A percentile compares a stretch with the other conserved stretches of the same genome.
phyloP scores from a whole-genome alignment of 2,888 invertebrate genomes.

The Caenorhabditis sp. region DNA sequence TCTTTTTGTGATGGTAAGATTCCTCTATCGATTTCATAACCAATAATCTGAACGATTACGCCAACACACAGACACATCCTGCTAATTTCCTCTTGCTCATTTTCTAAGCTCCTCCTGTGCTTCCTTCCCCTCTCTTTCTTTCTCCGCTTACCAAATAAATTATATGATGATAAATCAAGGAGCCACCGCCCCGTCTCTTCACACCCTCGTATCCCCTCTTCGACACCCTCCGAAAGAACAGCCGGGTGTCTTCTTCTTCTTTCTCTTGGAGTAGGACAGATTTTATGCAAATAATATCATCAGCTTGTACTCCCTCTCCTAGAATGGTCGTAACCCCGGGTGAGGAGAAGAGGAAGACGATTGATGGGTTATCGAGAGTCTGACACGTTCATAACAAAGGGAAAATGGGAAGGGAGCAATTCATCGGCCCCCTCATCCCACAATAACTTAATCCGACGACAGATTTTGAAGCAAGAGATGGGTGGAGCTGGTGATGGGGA shows the following conservation, averaged over 20 bases:
- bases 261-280: conserved; percentile 38
- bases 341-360: conserved; percentile 28
- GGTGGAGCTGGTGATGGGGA: conserved; percentile 29
- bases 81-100: conserved; percentile 23
- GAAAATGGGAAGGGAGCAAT: conserved; percentile 15
- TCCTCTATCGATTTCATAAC: background rate
- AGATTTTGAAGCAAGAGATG: conserved; percentile 46
- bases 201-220: background rate
- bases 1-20: too few relatives aligned
- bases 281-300: conserved; percentile 67
- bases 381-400: conserved; percentile 52
- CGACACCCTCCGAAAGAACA: conserved; percentile 39
- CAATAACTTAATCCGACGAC: conserved; percentile 67
- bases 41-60: background rate
- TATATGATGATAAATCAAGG: conserved; percentile 67
- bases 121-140: conserved; percentile 6
- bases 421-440: conserved; percentile 15
- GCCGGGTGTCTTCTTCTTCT: conserved; percentile 55
- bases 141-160: conserved; percentile 57
- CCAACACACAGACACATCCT: conserved; percentile 3
- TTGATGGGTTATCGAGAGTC: conserved; percentile 64
- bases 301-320: conserved; percentile 41
- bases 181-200: conserved; percentile 5
- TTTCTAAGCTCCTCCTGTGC: conserved; percentile 24
- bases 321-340: conserved; percentile 41